Percentiles rank a stretch among this genome's conserved stretches.
These are phyloP conservation scores for Sorex maritimensis DNA, from an alignment of 2,797 vertebrate genomes.

Conservation along the genomic window DNA sequence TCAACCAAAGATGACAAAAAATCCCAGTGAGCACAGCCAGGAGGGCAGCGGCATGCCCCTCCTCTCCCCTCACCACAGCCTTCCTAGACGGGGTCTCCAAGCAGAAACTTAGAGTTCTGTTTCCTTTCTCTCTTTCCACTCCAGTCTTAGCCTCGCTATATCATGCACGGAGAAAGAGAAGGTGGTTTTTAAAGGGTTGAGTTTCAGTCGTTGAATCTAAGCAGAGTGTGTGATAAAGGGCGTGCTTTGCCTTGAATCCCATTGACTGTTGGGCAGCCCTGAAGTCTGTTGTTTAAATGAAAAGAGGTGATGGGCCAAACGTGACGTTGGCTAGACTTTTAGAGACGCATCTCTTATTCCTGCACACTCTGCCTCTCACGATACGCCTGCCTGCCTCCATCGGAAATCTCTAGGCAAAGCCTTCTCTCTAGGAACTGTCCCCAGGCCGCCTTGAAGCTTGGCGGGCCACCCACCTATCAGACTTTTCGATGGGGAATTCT, in stretches of 20 bases:
- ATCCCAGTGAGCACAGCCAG: background rate
- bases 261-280: conserved; percentile 3
- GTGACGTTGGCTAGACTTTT: conserved; percentile 30
- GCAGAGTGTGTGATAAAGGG: conserved; percentile 65
- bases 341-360: conserved; percentile 30
- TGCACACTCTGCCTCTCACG: no score
- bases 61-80: background rate
- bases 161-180: conserved; percentile 43
- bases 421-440: background rate
- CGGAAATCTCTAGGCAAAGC: conserved; percentile 23
- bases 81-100: background rate
- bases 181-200: conserved; percentile 43
- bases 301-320: conserved; percentile 50
- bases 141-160: conserved; percentile 24
- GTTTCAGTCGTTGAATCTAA: conserved; percentile 70
- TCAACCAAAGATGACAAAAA: conserved; percentile 49
- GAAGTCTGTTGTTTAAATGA: conserved; percentile 43
- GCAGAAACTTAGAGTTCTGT: conserved; percentile 63
- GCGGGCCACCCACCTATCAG: background rate
- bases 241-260: conserved; percentile 21
- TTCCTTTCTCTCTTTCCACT: conserved; percentile 38
- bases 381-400: background rate
- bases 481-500: background rate
- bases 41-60: background rate
- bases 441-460: background rate